phyloP scores from a whole-genome alignment of 2,888 invertebrate species.

The Lucinisca nassula region DNA sequence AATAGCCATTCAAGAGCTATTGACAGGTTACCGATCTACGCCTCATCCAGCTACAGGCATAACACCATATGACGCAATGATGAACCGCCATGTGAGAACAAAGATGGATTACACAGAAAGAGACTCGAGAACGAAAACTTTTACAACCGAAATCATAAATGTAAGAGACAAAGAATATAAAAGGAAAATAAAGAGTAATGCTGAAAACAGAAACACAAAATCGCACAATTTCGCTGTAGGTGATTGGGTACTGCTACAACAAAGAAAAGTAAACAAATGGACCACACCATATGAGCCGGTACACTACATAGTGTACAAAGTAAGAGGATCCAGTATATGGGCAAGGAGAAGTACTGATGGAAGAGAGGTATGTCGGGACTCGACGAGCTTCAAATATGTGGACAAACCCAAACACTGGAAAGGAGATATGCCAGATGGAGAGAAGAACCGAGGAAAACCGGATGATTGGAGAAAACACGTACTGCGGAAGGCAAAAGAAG shows the following conservation, averaged over 20 bases:
- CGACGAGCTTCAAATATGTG: background rate
- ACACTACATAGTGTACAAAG: background rate
- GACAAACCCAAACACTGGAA: background rate
- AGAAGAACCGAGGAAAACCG: background rate
- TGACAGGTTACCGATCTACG: background rate
- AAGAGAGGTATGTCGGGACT: too few species aligned
- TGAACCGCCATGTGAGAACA: background rate
- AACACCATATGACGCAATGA: background rate
- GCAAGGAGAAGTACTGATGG: background rate
- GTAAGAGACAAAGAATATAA: background rate
- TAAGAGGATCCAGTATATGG: background rate
- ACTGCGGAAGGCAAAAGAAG: background rate
- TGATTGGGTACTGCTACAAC: background rate
- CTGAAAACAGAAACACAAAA: conserved; percentile 5
- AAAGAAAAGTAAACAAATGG: background rate
- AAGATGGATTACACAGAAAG: background rate
- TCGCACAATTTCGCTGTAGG: background rate
- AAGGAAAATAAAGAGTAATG: background rate
- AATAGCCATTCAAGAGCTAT: background rate
- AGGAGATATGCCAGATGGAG: background rate
- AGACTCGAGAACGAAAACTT: background rate
- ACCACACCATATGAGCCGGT: background rate
- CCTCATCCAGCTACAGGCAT: conserved; percentile 1
- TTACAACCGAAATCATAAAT: background rate
- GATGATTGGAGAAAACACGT: background rate